Evolutionary conservation across 1,140 invertebrate genomes (phyloP), one percentile per base, ranked within the genome.

Genomic region (Lepidurus apus): DNA sequence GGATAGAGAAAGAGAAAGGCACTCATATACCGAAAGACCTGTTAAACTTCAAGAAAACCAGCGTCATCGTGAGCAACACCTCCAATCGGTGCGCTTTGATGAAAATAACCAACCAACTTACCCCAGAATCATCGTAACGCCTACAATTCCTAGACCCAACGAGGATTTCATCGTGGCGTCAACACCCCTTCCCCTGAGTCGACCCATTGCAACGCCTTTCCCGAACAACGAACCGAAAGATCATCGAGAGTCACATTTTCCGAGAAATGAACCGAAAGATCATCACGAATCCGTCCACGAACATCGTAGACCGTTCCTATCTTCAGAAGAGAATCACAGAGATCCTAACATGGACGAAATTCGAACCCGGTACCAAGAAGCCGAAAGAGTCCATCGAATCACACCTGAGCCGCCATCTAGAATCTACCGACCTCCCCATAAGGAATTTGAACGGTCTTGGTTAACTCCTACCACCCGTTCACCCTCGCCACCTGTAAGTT

Each of bases 321-420:
- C 34, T 34, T 34, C 34, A 34, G 34, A 34, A 34, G 34, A 34
- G 53, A 21, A 65, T 9, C 6, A 65, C 53, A 9, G 13, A 65
- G 53, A 21, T 65, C 53, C 10, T 11, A 10, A 47, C 45, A 11
- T 47, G 10, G 45, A 47, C 17, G 45, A 47, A 10, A 17, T 65
- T n/a, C 17, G 53, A 21, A 65, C 21, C 21, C 53, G 13, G 53
- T 65, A 65, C n/a, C 53, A 65, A 65, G 53, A 65, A 65, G 53
- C 53, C 7, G 53, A 65, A 21, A 7, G 53, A 7, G 53, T 65
- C 17, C 53, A 65, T 17, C 53, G 21, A 17, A 65, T 65, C 8
- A 65, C 53, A 21, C 53, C 53, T 17, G 53, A 65, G 53, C 53
- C 53, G 53, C 53, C 53, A 65, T 17, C 53, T 65, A 65, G 53